These are phyloP conservation scores for Taenioides sp. DNA, from an alignment of 2,797 vertebrate genomes.

Conservation along the genomic window DNA sequence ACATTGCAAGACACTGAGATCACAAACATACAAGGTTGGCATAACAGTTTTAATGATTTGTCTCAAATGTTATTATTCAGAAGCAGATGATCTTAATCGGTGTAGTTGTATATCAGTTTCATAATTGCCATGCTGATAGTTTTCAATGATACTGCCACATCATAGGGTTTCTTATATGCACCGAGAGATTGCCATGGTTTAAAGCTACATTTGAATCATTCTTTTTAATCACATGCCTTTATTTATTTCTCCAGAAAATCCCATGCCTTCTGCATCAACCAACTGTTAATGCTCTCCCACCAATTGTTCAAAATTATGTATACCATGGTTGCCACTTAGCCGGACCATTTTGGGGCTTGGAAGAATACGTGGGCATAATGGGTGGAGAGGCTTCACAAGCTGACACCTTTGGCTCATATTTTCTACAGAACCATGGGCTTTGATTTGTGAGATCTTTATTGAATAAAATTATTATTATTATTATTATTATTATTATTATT, in stretches of 20 bases:
- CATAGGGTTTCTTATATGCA: slow-evolving; percentile 67
- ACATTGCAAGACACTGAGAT: background rate
- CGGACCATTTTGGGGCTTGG: slow-evolving; percentile 44
- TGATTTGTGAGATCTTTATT: slow-evolving; percentile 40
- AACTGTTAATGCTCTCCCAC: slow-evolving; percentile 69
- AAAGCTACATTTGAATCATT: slow-evolving; percentile 63
- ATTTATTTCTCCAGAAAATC: slow-evolving; percentile 67
- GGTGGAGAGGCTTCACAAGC: slow-evolving; percentile 64
- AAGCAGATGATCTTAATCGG: background rate
- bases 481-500: too few species aligned
- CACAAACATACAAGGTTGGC: background rate
- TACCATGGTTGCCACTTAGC: slow-evolving; percentile 53
- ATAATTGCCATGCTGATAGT: background rate
- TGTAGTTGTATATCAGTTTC: background rate
- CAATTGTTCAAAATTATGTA: slow-evolving; percentile 65
- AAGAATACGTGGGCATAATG: slow-evolving; percentile 53
- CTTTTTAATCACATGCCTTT: slow-evolving; percentile 62
- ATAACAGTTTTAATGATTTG: background rate
- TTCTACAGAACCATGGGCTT: slow-evolving; percentile 57
- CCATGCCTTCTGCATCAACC: slow-evolving; percentile 74
- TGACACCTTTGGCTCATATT: slow-evolving; percentile 68
- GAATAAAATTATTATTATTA: too few species aligned
- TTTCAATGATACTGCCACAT: slow-evolving; percentile 23
- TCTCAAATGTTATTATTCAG: background rate
- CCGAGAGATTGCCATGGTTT: slow-evolving; percentile 73